Conservation (phyloP, 2,888 invertebrate species). For the Sarcophaga caerulescens region DNA sequence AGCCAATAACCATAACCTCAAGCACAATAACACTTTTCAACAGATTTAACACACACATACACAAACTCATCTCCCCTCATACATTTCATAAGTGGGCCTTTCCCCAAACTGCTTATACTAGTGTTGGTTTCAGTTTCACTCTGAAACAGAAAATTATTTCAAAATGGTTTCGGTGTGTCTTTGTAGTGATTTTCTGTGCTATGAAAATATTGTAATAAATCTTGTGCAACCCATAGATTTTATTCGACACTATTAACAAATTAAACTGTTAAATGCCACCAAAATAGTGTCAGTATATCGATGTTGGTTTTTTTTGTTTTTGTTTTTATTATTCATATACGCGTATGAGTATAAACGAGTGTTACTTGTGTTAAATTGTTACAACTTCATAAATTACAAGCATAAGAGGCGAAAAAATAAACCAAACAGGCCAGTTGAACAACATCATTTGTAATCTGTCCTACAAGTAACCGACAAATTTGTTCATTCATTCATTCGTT, state of each 20-base stretch:
- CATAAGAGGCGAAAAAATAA: background rate
- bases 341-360: background rate
- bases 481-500: slow-evolving; percentile 50
- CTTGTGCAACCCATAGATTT: slow-evolving; percentile 70
- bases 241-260: slow-evolving; percentile 80
- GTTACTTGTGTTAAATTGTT: slow-evolving; percentile 52
- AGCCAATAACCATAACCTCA: slow-evolving; percentile 10
- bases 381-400: slow-evolving; percentile 63
- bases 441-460: slow-evolving; percentile 68
- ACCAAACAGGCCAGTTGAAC: slow-evolving; percentile 25
- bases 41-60: background rate
- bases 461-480: slow-evolving; percentile 41
- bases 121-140: background rate
- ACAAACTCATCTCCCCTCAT: too few species aligned
- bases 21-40: background rate
- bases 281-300: slow-evolving; percentile 22
- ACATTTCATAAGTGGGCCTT: background rate
- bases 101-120: background rate
- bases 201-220: slow-evolving; percentile 49
- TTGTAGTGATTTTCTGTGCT: slow-evolving; percentile 5
- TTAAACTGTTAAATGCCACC: slow-evolving; percentile 76
- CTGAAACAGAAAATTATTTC: background rate
- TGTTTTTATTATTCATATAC: background rate
- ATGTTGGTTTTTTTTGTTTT: slow-evolving; percentile 6
- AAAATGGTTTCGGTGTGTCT: background rate